These are phyloP conservation scores for Morpho achilles DNA, from an alignment of 2,888 invertebrate genomes.

Conservation along the genomic window DNA sequence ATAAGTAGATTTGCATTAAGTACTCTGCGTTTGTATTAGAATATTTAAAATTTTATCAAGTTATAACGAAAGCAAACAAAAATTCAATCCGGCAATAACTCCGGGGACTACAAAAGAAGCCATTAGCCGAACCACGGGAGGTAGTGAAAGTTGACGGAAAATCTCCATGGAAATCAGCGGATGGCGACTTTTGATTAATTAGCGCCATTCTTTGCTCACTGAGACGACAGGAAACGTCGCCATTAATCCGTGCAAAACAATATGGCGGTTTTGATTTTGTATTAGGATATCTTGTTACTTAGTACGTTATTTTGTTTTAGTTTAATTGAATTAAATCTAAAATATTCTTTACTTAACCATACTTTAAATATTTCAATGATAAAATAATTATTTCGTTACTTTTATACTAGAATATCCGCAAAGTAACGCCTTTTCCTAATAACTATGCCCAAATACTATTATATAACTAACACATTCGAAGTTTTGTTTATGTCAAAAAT, in stretches of 20 bases:
- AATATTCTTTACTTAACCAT: too few relatives aligned
- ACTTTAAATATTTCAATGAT: too few relatives aligned
- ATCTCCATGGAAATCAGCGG: slow-evolving; percentile 75
- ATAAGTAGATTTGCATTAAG: too few relatives aligned
- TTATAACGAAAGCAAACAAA: slow-evolving; percentile 47
- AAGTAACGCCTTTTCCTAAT: too few relatives aligned
- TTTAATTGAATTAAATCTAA: too few relatives aligned
- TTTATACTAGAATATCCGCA: too few relatives aligned
- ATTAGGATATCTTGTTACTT: slow-evolving; percentile 54
- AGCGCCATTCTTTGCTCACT: slow-evolving; percentile 70
- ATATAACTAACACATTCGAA: too few relatives aligned
- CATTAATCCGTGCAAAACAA: slow-evolving; percentile 66
- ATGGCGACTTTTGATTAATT: slow-evolving; percentile 75
- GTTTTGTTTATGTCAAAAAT: too few relatives aligned
- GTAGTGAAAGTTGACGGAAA: slow-evolving; percentile 43
- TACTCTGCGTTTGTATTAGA: too few relatives aligned
- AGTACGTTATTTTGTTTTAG: slow-evolving; percentile 15
- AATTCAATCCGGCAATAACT: slow-evolving; percentile 60
- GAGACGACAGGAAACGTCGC: slow-evolving; percentile 55
- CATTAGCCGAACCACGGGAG: slow-evolving; percentile 63
- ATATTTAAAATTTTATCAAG: too few relatives aligned
- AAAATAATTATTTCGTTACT: too few relatives aligned
- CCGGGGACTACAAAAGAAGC: slow-evolving; percentile 61
- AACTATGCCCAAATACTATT: too few relatives aligned
- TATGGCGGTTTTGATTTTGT: slow-evolving; percentile 55